Base-by-base conservation (phyloP, 2,797 vertebrate genomes). In the Scomberomorus guttatus region DNA sequence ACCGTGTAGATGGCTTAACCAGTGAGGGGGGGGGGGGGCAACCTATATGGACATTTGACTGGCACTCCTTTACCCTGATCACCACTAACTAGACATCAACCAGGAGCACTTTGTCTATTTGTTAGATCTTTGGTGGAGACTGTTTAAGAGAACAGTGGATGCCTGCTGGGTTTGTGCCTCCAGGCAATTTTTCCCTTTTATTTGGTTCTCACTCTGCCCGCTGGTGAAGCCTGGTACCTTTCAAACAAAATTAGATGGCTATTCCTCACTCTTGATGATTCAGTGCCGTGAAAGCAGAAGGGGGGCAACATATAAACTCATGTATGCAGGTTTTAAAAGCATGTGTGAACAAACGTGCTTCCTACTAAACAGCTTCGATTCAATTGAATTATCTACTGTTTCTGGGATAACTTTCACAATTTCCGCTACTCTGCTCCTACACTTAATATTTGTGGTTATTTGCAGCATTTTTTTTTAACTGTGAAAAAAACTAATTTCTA, bases 201-300 rank as follows among this genome's bases (percentile, higher is more conserved):
- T 90, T 91, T 92, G 94, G 87, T 83, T 92, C 87, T 92, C 84
- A 89, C 85, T 89, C 90, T 92, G 92, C 93, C 93, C 84, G 91
- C 66, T 93, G 89, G 94, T 93, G 94, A 82, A 93, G 94, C 89
- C 89, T 82, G 83, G 86, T 88, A 91, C 74, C 91, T 94, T 94
- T 96, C 94, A 97, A 96, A 96, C 88, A 91, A 95, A 96, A 96
- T 97, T 95, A 97, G 84, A 91, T 37, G 79, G 89, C 85, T 94
- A 93, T 94, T 50, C 93, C 91, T 87, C 80, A 90, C 42, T 92
- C 90, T 93, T 89, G 92, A 95, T 94, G 93, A 95, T 87, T 90
- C 91, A 92, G 88, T 80, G 82, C 80, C 48, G 80, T 84, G 74
- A 89, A 86, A 15, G 75, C 54, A 75, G 8, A 81, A 77, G 32